Evolutionary conservation across 2,888 invertebrate species (phyloP).

Genomic region (Cenopis cana): DNA sequence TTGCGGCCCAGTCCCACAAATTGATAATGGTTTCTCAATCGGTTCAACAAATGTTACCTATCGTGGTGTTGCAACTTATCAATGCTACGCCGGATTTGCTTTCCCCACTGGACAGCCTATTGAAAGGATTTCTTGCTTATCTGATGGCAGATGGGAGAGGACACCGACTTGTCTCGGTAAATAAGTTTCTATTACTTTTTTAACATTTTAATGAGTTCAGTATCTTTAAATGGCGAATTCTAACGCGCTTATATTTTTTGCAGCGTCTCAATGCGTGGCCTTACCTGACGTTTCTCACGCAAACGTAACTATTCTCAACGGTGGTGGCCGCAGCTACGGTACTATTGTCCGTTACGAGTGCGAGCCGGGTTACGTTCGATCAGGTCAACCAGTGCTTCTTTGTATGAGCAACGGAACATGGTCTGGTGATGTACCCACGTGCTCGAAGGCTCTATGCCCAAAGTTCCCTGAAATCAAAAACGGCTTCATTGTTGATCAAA

Average conservation of each 20-base stretch:
- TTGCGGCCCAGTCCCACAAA: slow-evolving; percentile 99
- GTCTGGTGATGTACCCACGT: slow-evolving; percentile 96
- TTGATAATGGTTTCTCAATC: slow-evolving; percentile 98
- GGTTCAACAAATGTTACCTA: slow-evolving; percentile 98
- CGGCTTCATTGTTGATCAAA: slow-evolving; percentile 93
- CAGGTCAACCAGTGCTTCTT: slow-evolving; percentile 94
- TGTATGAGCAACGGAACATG: slow-evolving; percentile 98
- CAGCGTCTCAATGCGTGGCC: slow-evolving; percentile 96
- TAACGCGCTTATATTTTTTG: slow-evolving; percentile 52
- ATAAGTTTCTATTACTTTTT: neutral
- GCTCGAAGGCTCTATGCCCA: slow-evolving; percentile 90
- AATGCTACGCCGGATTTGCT: slow-evolving; percentile 98
- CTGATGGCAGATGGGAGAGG: slow-evolving; percentile 96
- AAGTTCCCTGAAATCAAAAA: slow-evolving; percentile 93
- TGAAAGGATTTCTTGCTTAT: slow-evolving; percentile 94
- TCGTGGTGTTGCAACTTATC: slow-evolving; percentile 96
- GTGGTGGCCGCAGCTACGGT: slow-evolving; percentile 96
- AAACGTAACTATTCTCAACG: slow-evolving; percentile 93
- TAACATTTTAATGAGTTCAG: neutral
- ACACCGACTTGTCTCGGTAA: slow-evolving; percentile 95
- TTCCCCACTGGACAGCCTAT: slow-evolving; percentile 95
- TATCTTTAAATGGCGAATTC: neutral
- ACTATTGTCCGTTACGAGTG: slow-evolving; percentile 97
- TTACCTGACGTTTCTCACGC: slow-evolving; percentile 94
- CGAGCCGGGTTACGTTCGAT: slow-evolving; percentile 94